Evolutionary conservation across 1,140 invertebrate species (phyloP).

Genomic region (Campoletis sonorensis): DNA sequence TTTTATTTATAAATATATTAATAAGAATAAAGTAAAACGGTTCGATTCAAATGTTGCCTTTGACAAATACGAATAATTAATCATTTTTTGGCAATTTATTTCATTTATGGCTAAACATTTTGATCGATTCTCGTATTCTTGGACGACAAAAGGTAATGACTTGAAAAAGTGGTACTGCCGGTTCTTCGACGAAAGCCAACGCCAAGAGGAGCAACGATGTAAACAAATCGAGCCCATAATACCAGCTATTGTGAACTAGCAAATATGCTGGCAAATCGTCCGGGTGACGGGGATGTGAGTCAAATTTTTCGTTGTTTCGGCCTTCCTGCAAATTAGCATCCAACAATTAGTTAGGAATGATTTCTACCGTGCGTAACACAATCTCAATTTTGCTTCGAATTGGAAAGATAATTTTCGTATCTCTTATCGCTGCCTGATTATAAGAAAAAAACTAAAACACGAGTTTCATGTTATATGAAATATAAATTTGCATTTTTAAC

Average conservation of each 20-base stretch:
- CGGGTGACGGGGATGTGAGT: constrained; percentile 89
- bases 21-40: not conserved
- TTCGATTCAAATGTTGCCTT: not conserved
- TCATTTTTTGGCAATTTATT: too few species aligned
- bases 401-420: too few species aligned
- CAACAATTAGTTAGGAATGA: too few species aligned
- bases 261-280: constrained; percentile 92
- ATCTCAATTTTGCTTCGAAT: too few species aligned
- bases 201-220: constrained; percentile 87
- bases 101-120: too few species aligned
- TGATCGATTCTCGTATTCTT: too few species aligned
- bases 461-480: too few species aligned
- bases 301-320: constrained; percentile 94
- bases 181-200: constrained; percentile 90
- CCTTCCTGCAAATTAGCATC: constrained; percentile 88
- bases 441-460: too few species aligned
- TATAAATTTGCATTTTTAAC: too few species aligned
- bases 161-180: constrained; percentile 84
- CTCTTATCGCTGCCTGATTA: too few species aligned
- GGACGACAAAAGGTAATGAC: constrained; percentile 68
- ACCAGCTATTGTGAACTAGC: constrained; percentile 92
- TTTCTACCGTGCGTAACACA: too few species aligned
- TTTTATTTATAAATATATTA: not conserved
- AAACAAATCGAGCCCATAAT: constrained; percentile 89
- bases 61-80: too few species aligned